These are phyloP conservation scores for Loxodonta africana DNA, from an alignment of 2,113 vertebrate genomes.

Conservation along the genomic window DNA sequence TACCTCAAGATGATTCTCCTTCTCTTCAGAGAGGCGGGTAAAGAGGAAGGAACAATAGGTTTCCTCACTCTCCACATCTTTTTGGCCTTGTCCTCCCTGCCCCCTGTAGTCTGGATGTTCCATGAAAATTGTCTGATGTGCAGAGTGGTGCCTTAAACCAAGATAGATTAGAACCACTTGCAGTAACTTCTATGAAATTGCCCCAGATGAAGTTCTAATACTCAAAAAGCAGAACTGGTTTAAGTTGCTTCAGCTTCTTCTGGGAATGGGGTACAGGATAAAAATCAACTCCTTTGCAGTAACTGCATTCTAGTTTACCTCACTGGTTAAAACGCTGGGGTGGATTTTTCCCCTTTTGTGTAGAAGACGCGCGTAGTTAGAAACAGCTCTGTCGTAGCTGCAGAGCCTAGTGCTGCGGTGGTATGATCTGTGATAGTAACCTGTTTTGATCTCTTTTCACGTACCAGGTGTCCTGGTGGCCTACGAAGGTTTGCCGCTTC, in stretches of 20 bases:
- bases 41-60: background rate
- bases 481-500: constrained; percentile 98
- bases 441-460: constrained; percentile 79
- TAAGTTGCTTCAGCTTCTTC: constrained; percentile 42
- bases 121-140: background rate
- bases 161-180: constrained; percentile 40
- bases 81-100: background rate
- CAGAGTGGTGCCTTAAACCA: constrained; percentile 14
- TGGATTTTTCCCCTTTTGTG: constrained; percentile 59
- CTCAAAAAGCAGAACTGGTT: constrained; percentile 49
- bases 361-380: constrained; percentile 47
- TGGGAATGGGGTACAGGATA: constrained; percentile 18
- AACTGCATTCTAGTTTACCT: constrained; percentile 47
- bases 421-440: constrained; percentile 59
- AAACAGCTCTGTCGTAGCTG: constrained; percentile 64
- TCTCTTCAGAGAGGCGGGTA: background rate
- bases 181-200: background rate
- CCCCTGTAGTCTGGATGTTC: background rate
- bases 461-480: constrained; percentile 97
- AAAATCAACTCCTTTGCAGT: constrained; percentile 17
- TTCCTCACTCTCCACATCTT: constrained; percentile 4
- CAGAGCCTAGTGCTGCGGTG: constrained; percentile 55
- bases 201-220: constrained; percentile 49
- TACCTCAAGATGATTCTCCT: background rate
- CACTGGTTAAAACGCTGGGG: constrained; percentile 46